These are phyloP conservation scores for Tridacna gigas DNA, from an alignment of 2,888 invertebrate species.

Conservation along the genomic window DNA sequence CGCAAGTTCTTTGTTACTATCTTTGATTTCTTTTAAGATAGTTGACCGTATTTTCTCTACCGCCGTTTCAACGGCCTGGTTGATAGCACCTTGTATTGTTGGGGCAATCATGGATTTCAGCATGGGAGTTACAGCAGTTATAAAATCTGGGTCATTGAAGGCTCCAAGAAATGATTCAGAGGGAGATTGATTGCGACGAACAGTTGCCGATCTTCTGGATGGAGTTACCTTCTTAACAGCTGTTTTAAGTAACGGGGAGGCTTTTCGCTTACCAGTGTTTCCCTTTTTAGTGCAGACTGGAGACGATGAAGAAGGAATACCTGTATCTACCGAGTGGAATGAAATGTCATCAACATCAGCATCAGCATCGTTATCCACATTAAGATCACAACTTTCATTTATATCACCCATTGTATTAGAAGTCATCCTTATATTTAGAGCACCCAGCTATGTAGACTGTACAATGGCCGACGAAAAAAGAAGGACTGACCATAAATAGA, in stretches of 20 bases:
- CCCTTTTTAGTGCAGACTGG: too few species aligned
- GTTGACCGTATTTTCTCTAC: not conserved
- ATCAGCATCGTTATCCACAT: too few species aligned
- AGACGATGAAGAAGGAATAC: too few species aligned
- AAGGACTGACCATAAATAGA: too few species aligned
- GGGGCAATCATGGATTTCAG: not conserved
- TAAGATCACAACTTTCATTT: too few species aligned
- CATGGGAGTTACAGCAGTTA: not conserved
- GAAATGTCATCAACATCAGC: too few species aligned
- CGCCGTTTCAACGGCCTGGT: not conserved
- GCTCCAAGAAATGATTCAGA: not conserved
- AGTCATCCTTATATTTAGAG: too few species aligned
- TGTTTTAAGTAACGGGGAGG: not conserved
- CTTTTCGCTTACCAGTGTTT: not conserved
- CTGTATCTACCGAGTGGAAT: too few species aligned
- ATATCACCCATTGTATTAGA: too few species aligned
- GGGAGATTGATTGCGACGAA: not conserved
- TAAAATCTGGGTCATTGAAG: not conserved
- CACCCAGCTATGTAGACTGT: too few species aligned
- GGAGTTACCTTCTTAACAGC: not conserved
- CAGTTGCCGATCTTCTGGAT: not conserved
- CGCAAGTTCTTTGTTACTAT: not conserved
- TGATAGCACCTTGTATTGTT: not conserved
- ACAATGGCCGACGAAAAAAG: too few species aligned
- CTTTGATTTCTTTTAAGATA: not conserved